Evolutionary conservation across 2,888 invertebrate genomes (phyloP).

Genomic region (Drosophila macrothrix): DNA sequence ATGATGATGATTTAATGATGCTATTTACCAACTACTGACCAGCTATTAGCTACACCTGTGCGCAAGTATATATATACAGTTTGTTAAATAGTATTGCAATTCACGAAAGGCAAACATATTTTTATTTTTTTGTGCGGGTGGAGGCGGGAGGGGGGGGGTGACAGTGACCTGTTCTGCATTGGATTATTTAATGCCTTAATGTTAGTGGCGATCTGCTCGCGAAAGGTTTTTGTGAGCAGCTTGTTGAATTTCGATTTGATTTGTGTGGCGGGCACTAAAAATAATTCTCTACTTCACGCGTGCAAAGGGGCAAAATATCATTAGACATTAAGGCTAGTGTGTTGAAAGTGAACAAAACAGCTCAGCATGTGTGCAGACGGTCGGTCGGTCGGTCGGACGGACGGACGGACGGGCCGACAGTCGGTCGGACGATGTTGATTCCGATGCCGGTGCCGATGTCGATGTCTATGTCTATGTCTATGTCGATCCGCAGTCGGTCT

Average conservation of each 20-base stretch:
- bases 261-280: conserved; percentile 47
- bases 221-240: conserved; percentile 16
- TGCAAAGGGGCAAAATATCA: conserved; percentile 61
- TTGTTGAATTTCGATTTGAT: conserved; percentile 28
- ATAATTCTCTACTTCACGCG: conserved; percentile 60
- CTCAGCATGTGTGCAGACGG: conserved; percentile 64
- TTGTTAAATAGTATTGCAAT: background rate
- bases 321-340: conserved; percentile 61
- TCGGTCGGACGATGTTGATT: background rate
- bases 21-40: background rate
- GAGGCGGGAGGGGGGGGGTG: background rate
- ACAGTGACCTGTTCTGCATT: background rate
- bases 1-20: background rate
- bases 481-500: conserved; percentile 52
- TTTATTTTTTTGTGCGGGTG: background rate
- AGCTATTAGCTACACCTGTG: background rate
- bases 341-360: conserved; percentile 59
- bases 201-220: conserved; percentile 28
- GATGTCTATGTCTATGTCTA: conserved; percentile 33
- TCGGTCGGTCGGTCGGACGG: background rate
- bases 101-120: background rate
- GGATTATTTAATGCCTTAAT: conserved; percentile 3
- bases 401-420: background rate
- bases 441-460: conserved; percentile 1
- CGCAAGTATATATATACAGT: background rate